phyloP scores from a whole-genome alignment of 2,113 vertebrate species.

The Megalops atlanticus region DNA sequence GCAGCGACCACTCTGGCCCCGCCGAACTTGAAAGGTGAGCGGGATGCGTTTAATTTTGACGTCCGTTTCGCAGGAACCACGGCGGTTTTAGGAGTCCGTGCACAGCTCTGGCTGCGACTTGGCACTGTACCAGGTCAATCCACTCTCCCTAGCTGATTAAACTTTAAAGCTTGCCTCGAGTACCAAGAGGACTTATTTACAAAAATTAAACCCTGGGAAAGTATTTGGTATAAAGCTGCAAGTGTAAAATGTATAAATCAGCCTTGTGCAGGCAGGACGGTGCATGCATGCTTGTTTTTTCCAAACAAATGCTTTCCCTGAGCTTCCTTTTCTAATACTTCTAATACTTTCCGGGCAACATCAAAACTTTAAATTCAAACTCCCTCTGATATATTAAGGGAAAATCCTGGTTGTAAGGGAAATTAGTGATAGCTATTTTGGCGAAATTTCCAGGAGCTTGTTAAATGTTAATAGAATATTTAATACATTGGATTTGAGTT shows the following conservation, averaged over 20 bases:
- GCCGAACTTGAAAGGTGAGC: conserved; percentile 89
- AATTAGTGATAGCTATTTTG: background rate
- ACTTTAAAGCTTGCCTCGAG: background rate
- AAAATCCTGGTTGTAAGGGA: background rate
- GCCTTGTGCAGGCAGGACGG: background rate
- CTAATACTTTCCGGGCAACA: background rate
- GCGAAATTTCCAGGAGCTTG: background rate
- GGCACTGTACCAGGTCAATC: background rate
- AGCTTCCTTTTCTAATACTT: too few species aligned
- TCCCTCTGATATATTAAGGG: background rate
- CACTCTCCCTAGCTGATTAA: background rate
- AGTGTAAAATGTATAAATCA: background rate
- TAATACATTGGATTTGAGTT: background rate
- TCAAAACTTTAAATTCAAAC: background rate
- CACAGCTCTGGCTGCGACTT: background rate
- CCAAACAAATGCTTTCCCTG: too few species aligned
- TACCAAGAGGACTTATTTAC: background rate
- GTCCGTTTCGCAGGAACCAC: background rate
- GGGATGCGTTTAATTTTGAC: background rate
- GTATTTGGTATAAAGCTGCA: background rate
- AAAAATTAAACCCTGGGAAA: background rate
- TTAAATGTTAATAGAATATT: background rate
- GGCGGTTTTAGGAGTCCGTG: background rate
- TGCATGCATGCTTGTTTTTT: too few species aligned
- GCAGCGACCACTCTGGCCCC: conserved; percentile 84